Evolutionary conservation across 2,797 vertebrate genomes (phyloP), one percentile per base, ranked within the genome.

Genomic region (Hippoglossus hippoglossus): DNA sequence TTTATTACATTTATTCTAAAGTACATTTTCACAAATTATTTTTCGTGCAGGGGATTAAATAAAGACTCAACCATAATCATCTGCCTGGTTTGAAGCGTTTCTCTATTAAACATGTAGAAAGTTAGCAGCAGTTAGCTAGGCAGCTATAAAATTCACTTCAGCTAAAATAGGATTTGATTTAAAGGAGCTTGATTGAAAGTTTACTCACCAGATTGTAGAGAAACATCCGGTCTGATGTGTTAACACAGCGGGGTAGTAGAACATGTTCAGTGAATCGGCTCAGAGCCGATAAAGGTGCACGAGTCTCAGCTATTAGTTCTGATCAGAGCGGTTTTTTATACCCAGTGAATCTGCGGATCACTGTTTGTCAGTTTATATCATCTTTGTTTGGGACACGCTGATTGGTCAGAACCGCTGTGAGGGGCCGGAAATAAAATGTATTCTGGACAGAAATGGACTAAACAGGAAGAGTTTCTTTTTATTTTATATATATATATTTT

Each of bases 141-240:
- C 10, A 12, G 0, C 36, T 12, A 13, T 36, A 39, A 3, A 44
- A 39, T 19, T n/a, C 44, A 46, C 52, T 5, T 16, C 8, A 22
- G 31, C 24, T 44, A 0, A 22, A 47, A 1, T 67, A 16, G 2
- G 15, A 12, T 44, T 15, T 0, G 13, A 44, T 5, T 22, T 7
- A 9, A 72, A 53, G 60, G 0, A 22, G 6, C 25, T 0, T 5
- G 0, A 22, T 44, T 25, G n/a, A 1, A 52, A 3, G 28, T 70
- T 21, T 36, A 90, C 95, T 93, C 69, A 95, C 95, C 95, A 95
- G 77, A 95, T 91, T 4, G 91, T 95, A 18, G 94, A 89, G 56
- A 95, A 95, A 68, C 93, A 93, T 69, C 95, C 95, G 0, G 89
- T 61, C 8, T 87, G 90, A 12, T 86, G 89, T 58, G 81, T 86